Evolutionary conservation across 1,140 invertebrate species (phyloP).

Genomic region (Drosophila oshimai): DNA sequence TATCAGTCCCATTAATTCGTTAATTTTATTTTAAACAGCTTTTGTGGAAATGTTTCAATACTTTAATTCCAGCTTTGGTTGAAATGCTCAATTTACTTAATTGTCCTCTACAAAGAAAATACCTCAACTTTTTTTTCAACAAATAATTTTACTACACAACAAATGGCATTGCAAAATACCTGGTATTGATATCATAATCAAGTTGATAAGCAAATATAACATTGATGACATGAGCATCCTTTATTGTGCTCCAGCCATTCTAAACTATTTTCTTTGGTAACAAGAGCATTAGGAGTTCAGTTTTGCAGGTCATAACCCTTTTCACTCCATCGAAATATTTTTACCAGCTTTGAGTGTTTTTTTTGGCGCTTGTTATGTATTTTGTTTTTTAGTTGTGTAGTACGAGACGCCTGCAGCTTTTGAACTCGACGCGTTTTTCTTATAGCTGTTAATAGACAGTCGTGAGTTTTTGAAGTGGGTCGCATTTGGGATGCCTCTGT

Average conservation of each 20-base stretch:
- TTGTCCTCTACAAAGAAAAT: too few relatives aligned
- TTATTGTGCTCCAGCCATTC: background rate
- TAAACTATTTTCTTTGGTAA: constrained; percentile 20
- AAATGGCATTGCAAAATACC: too few relatives aligned
- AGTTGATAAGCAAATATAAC: constrained; percentile 12
- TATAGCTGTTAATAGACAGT: constrained; percentile 72
- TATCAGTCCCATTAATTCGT: too few relatives aligned
- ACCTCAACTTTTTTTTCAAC: too few relatives aligned
- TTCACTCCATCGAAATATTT: background rate
- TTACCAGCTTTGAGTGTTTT: constrained; percentile 35
- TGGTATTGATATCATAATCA: background rate
- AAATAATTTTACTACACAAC: too few relatives aligned
- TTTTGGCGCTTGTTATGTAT: constrained; percentile 3
- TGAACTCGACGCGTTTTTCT: constrained; percentile 44
- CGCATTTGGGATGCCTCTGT: constrained; percentile 16
- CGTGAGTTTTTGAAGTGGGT: constrained; percentile 70
- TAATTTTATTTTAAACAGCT: too few relatives aligned
- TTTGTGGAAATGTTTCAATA: too few relatives aligned
- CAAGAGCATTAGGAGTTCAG: constrained; percentile 29
- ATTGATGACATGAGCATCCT: background rate
- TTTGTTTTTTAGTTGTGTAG: background rate
- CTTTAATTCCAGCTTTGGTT: too few relatives aligned
- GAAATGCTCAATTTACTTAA: too few relatives aligned
- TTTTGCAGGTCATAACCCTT: constrained; percentile 1
- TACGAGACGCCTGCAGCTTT: constrained; percentile 48